phyloP scores from a whole-genome alignment of 2,797 vertebrate genomes.

The Coregonus sp. region DNA sequence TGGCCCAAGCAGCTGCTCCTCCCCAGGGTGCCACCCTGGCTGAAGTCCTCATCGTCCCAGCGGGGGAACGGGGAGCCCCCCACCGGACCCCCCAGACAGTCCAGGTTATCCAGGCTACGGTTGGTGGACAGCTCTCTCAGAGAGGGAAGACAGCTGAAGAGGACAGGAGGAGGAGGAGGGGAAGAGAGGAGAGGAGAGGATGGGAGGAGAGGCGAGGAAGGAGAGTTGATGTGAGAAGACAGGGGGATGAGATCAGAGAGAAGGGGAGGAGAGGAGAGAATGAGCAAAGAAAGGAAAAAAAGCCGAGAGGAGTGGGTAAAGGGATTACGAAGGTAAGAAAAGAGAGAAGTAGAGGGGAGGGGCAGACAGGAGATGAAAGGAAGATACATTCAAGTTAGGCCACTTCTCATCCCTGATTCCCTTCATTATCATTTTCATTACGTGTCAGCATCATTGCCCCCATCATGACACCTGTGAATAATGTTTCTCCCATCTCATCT shows the following conservation, averaged over 20 bases:
- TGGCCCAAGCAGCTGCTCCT: conserved; percentile 83
- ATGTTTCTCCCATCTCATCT: conserved; percentile 24
- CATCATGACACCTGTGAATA: conserved; percentile 3
- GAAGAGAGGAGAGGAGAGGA: conserved; percentile 14
- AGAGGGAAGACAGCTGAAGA: conserved; percentile 81
- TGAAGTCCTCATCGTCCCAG: conserved; percentile 97
- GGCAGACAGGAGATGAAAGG: background rate
- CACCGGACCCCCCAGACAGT: conserved; percentile 85
- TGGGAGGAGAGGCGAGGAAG: background rate
- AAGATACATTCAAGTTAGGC: background rate
- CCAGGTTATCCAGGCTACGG: conserved; percentile 94
- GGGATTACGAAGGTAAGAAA: conserved; percentile 18
- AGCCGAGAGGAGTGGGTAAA: conserved; percentile 30
- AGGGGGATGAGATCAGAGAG: background rate
- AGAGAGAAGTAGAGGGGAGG: too few relatives aligned
- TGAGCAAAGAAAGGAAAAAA: conserved; percentile 7
- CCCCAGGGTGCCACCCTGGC: conserved; percentile 81
- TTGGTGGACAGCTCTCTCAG: conserved; percentile 79
- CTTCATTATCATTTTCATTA: conserved; percentile 38
- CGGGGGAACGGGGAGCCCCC: conserved; percentile 84
- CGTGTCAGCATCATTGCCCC: background rate
- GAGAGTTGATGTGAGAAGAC: background rate
- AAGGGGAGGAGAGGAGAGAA: conserved; percentile 10
- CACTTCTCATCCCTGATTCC: conserved; percentile 8
- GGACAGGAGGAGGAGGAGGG: conserved; percentile 14